phyloP scores from a whole-genome alignment of 2,113 vertebrate species.

The Trochalopteron elliotii region DNA sequence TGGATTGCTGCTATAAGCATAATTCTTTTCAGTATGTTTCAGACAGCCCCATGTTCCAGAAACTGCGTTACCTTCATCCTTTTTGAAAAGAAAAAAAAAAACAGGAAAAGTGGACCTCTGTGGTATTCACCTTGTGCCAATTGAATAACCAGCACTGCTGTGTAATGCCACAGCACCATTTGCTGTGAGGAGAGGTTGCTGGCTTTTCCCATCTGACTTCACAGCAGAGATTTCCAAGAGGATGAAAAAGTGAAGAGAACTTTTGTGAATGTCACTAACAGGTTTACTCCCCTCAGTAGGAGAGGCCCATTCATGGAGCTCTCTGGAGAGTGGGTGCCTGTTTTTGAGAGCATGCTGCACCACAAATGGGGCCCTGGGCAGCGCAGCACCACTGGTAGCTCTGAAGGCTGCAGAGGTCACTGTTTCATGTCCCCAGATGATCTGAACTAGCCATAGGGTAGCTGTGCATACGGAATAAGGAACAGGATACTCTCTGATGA shows the following conservation, averaged over 20 bases:
- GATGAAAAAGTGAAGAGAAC: accelerated
- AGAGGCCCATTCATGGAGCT: accelerated
- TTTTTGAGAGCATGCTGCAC: background rate
- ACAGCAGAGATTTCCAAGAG: background rate
- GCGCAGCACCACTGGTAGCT: accelerated
- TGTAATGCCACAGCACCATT: accelerated
- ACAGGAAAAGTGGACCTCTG: background rate
- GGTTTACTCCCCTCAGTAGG: accelerated
- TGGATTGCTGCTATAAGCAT: background rate
- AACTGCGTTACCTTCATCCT: background rate
- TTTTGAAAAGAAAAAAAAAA: background rate
- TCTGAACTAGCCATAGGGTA: background rate
- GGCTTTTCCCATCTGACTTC: background rate
- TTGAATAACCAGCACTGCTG: background rate
- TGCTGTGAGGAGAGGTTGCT: background rate
- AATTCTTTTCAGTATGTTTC: background rate
- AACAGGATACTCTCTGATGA: background rate
- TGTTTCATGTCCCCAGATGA: background rate
- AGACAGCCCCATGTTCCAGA: background rate
- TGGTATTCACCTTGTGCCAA: background rate
- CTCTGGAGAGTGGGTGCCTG: too few relatives aligned
- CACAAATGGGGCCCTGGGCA: background rate
- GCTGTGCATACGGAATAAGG: background rate
- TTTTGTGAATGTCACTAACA: background rate
- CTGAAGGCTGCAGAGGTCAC: background rate